Evolutionary conservation across 92 coral and sea anemone genomes (phyloP).

Genomic region (Palythoa grandis): DNA sequence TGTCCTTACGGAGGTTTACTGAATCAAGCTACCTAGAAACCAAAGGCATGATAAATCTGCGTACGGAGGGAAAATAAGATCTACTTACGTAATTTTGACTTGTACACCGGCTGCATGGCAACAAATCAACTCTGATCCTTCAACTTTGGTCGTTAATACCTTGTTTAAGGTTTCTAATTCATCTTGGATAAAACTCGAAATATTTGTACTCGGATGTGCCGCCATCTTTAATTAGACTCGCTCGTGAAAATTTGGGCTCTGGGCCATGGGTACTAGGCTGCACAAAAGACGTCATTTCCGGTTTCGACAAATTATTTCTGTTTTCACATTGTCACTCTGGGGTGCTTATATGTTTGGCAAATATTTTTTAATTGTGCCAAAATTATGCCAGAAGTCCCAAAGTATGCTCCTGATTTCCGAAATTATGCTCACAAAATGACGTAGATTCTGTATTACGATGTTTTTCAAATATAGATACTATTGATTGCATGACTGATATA

Average conservation of each 20-base stretch:
- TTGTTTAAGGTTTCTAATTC: slow-evolving; percentile 16
- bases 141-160: slow-evolving; percentile 11
- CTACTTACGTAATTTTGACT: slow-evolving; percentile 17
- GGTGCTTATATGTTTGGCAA: too few species aligned
- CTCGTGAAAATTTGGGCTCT: not conserved
- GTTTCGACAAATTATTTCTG: not conserved
- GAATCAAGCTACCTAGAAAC: too few species aligned
- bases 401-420: too few species aligned
- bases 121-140: slow-evolving; percentile 17
- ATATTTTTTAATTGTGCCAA: too few species aligned
- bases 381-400: too few species aligned
- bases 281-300: not conserved
- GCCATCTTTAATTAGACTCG: slow-evolving; percentile 1
- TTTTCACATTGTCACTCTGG: too few species aligned
- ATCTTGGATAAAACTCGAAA: slow-evolving; percentile 1
- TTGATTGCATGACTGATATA: too few species aligned
- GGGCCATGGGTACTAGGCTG: slow-evolving; percentile 1
- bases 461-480: too few species aligned
- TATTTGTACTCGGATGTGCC: not conserved
- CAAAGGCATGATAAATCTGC: too few species aligned
- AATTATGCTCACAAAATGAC: too few species aligned
- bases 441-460: too few species aligned
- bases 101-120: slow-evolving; percentile 21
- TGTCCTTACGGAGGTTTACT: too few species aligned
- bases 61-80: not conserved